phyloP scores from a whole-genome alignment of 1,140 invertebrate genomes.

The Anagrus nilaparvatae region DNA sequence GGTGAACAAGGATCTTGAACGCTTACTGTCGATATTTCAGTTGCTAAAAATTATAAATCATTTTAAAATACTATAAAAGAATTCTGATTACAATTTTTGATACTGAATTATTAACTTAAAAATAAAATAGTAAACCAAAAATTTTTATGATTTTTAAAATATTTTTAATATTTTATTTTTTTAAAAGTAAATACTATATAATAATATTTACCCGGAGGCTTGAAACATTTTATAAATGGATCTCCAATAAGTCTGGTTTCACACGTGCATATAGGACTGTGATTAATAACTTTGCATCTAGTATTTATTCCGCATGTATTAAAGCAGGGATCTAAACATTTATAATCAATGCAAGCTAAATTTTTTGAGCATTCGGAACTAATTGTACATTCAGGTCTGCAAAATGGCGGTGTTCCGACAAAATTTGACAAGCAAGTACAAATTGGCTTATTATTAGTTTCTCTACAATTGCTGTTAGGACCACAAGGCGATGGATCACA shows the following conservation, averaged over 20 bases:
- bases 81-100: too few species aligned
- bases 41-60: conserved; percentile 15
- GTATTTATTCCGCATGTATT: conserved; percentile 57
- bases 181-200: too few species aligned
- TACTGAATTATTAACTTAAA: too few species aligned
- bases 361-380: conserved; percentile 51
- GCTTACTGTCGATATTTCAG: conserved; percentile 13
- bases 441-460: conserved; percentile 11
- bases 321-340: conserved; percentile 58
- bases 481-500: conserved; percentile 41
- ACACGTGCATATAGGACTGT: conserved; percentile 56
- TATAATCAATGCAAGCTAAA: conserved; percentile 51
- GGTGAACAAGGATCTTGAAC: conserved; percentile 55
- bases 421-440: conserved; percentile 52
- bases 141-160: too few species aligned
- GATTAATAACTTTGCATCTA: conserved; percentile 52
- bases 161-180: too few species aligned
- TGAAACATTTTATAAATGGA: conserved; percentile 42
- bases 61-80: not conserved
- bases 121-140: too few species aligned
- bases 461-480: conserved; percentile 34
- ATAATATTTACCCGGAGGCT: conserved; percentile 37
- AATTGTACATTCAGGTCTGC: conserved; percentile 52
- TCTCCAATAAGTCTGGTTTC: conserved; percentile 44
- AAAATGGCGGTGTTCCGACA: conserved; percentile 49